Base-by-base conservation (phyloP, 2,888 invertebrate genomes). In the Drosophila formosana region DNA sequence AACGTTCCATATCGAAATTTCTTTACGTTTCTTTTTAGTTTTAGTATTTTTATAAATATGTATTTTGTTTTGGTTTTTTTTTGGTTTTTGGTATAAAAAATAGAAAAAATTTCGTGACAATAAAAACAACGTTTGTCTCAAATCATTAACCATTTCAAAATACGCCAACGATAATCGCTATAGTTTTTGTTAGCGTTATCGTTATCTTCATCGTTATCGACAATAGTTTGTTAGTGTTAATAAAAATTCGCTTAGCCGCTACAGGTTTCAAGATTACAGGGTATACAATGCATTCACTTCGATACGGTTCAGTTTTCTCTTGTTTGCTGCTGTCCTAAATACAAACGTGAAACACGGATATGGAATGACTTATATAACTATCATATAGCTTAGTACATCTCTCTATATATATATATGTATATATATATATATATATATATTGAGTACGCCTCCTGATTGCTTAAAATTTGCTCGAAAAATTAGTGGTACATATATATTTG, bases 21-120 rank as follows among this genome's bases (percentile, higher is more conserved):
- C 25, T 13, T 45, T 41, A 32, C 41, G 73, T 69, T 60, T 37
- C 49, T 39, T 64, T 23, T 56, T 45, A 23, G 32, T 49, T 39
- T 26, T 30, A 25, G 37, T 37, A 37, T 5, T n/a, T 37, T 37
- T 60, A 9, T 58, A 41, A 7, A 41, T 23, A 23, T 41, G n/a
- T 32, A 37, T 57, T 37, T 50, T 52, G 50, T 47, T 43, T 69
- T 58, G 55, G 47, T 62, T 63, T 52, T 46, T n/a, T 74, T 80
- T 62, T 75, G 72, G 82, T 86, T 79, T 76, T 80, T 89, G 91
- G 91, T 91, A 91, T 91, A 91, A 91, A 91, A 91, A 91, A 91
- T 91, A 91, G 91, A 91, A 91, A 91, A 90, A 89, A 90, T 88
- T 83, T 88, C 62, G 78, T 84, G 78, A 82, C 87, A 84, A 84